phyloP scores from a whole-genome alignment of 1,140 invertebrate genomes.

The Lordiphosa clarofinis region DNA sequence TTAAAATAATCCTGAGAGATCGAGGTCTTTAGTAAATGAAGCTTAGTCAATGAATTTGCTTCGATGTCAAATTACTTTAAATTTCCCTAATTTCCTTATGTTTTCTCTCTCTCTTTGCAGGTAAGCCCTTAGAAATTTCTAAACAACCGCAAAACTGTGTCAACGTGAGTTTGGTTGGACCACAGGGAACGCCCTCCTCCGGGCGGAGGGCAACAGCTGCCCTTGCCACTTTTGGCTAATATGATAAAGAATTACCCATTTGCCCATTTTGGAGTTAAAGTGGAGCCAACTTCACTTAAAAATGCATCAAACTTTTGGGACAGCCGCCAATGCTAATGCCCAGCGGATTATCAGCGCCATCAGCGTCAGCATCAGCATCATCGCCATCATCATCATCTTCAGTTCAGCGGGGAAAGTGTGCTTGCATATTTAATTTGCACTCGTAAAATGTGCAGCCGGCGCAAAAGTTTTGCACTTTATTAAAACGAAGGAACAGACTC shows the following conservation, averaged over 20 bases:
- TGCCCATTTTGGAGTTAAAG: slow-evolving; percentile 30
- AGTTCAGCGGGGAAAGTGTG: slow-evolving; percentile 26
- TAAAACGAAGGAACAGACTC: slow-evolving; percentile 32
- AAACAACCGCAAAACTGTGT: no score
- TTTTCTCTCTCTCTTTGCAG: no score
- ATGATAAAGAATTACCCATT: slow-evolving; percentile 57
- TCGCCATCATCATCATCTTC: slow-evolving; percentile 5
- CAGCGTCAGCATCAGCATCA: slow-evolving; percentile 25
- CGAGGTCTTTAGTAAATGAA: no score
- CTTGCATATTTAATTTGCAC: slow-evolving; percentile 74
- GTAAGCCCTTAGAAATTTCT: no score
- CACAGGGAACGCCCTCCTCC: no score
- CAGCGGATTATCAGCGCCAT: slow-evolving; percentile 16
- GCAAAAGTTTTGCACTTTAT: slow-evolving; percentile 55
- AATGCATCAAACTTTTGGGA: slow-evolving; percentile 47
- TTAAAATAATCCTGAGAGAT: no score
- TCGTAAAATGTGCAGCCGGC: slow-evolving; percentile 34
- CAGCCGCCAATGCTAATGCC: slow-evolving; percentile 36
- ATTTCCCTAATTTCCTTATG: no score
- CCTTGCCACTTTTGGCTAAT: slow-evolving; percentile 42
- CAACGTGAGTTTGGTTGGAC: no score
- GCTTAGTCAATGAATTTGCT: no score
- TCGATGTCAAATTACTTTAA: no score
- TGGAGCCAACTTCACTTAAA: slow-evolving; percentile 16
- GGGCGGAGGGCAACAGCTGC: no score